Conservation (phyloP, 2,113 vertebrate genomes). For the Lycaon pictus region DNA sequence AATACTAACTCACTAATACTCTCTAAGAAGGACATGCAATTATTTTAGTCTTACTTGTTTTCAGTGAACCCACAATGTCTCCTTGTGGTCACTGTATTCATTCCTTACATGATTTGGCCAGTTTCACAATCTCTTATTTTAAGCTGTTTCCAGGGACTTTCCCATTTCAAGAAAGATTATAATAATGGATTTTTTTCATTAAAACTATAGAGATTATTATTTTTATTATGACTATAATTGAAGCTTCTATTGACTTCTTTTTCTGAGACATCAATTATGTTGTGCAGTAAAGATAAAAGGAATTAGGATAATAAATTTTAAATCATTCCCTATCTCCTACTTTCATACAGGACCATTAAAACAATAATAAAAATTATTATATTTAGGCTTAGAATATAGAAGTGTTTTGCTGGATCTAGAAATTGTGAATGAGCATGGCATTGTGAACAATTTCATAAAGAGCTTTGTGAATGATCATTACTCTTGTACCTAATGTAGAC, state of each 20-base stretch:
- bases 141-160: neutral
- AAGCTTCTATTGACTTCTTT: neutral
- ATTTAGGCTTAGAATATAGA: constrained; percentile 45
- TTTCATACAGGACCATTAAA: constrained; percentile 31
- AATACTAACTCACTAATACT: neutral
- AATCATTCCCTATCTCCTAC: neutral
- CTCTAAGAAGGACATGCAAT: neutral
- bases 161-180: neutral
- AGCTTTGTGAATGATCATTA: constrained; percentile 14
- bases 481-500: neutral
- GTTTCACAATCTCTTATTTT: constrained; percentile 46
- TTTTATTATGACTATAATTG: constrained; percentile 25
- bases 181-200: neutral
- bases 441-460: neutral
- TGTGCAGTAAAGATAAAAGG: neutral
- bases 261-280: neutral
- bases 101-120: neutral
- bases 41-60: constrained; percentile 58
- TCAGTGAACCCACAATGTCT: constrained; percentile 50
- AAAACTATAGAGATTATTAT: constrained; percentile 40
- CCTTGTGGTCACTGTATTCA: constrained; percentile 4
- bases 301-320: neutral
- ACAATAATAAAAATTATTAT: neutral
- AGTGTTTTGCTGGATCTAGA: neutral
- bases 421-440: neutral